Evolutionary conservation across 1,140 invertebrate genomes (phyloP).

Genomic region (Drosophila parabipectinata): DNA sequence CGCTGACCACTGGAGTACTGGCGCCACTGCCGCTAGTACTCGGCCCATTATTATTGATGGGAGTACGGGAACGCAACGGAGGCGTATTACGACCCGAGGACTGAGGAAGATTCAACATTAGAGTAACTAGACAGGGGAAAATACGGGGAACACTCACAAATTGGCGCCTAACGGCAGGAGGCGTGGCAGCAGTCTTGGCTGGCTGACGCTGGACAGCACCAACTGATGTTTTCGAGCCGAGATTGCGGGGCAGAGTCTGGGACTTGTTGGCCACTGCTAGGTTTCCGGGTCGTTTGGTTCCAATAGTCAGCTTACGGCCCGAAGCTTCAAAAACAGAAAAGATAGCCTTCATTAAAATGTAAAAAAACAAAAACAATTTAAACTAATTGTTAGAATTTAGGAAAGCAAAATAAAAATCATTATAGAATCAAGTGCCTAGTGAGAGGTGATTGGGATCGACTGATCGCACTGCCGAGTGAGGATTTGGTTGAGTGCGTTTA

Average conservation of each 20-base stretch:
- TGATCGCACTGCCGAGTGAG: conserved; percentile 30
- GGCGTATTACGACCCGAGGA: conserved; percentile 85
- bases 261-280: conserved; percentile 89
- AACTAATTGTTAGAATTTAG: conserved; percentile 31
- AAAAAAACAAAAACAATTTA: no score
- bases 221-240: conserved; percentile 88
- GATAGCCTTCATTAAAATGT: conserved; percentile 6
- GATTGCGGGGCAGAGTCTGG: conserved; percentile 92
- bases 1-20: conserved; percentile 84
- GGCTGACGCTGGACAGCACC: conserved; percentile 85
- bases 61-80: conserved; percentile 80
- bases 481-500: conserved; percentile 44
- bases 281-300: conserved; percentile 87
- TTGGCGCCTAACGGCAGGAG: conserved; percentile 91
- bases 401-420: conserved; percentile 33
- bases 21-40: conserved; percentile 84
- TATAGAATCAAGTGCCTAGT: conserved; percentile 40
- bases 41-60: conserved; percentile 69
- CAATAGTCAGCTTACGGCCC: conserved; percentile 88
- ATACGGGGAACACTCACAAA: conserved; percentile 86
- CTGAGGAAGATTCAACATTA: conserved; percentile 42
- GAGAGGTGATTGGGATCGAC: conserved; percentile 20
- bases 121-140: background rate
- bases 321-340: conserved; percentile 86
- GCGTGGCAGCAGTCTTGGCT: conserved; percentile 90